A percentile compares a stretch with the other conserved stretches of the same genome.
phyloP scores from a whole-genome alignment of 2,113 vertebrate genomes.

The Phrynocephalus versicolor region DNA sequence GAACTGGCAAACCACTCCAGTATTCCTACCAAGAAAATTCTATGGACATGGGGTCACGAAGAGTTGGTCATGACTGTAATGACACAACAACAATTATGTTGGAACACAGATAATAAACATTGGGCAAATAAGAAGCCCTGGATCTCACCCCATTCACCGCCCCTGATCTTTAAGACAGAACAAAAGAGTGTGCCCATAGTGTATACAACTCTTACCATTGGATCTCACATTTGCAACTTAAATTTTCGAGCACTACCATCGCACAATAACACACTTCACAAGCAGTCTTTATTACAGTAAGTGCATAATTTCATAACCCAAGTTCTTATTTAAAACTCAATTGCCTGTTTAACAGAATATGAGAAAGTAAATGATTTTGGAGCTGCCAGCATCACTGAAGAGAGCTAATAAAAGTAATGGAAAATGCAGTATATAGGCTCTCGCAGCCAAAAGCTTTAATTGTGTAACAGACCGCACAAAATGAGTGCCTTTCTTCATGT shows the following conservation, averaged over 20 bases:
- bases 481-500: conserved; percentile 41
- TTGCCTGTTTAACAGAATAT: not conserved
- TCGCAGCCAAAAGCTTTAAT: conserved; percentile 34
- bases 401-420: not conserved
- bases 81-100: too few relatives aligned
- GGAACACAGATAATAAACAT: not conserved
- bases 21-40: too few relatives aligned
- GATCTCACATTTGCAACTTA: not conserved
- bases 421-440: conserved; percentile 11
- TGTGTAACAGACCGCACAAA: conserved; percentile 15
- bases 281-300: not conserved
- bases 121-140: not conserved
- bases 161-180: not conserved
- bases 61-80: too few relatives aligned
- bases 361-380: not conserved
- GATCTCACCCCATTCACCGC: not conserved
- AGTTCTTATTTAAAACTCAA: not conserved
- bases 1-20: too few relatives aligned
- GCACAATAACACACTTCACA: not conserved
- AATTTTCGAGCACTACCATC: not conserved
- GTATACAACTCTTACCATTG: not conserved
- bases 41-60: too few relatives aligned
- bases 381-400: not conserved
- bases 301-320: not conserved
- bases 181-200: too few relatives aligned